Percentiles rank a stretch among this genome's conserved stretches.
Conservation (phyloP, 1,140 invertebrate genomes). For the Berghia stephanieae region DNA sequence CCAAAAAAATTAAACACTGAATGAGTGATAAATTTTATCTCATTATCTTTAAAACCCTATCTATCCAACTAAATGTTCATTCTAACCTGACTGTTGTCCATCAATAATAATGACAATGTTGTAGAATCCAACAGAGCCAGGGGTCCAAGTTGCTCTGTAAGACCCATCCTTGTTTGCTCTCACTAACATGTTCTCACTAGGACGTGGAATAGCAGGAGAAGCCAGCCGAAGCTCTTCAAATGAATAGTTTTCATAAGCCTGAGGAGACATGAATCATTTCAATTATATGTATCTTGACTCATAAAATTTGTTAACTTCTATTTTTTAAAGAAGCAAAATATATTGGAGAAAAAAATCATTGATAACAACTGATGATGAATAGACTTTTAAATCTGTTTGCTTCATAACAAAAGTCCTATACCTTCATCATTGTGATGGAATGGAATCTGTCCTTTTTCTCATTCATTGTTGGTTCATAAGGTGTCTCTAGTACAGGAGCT, state of each 20-base stretch:
- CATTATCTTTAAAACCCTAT: too few relatives aligned
- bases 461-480: conserved; percentile 87
- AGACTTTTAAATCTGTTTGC: background rate
- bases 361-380: background rate
- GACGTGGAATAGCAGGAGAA: conserved; percentile 77
- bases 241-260: conserved; percentile 92
- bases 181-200: conserved; percentile 86
- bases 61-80: background rate
- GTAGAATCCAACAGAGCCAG: conserved; percentile 87
- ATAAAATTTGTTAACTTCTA: too few relatives aligned
- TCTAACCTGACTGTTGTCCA: conserved; percentile 84
- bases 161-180: conserved; percentile 85
- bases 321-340: too few relatives aligned
- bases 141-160: conserved; percentile 92
- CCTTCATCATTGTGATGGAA: conserved; percentile 92
- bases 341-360: background rate
- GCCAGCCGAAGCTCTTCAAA: conserved; percentile 93
- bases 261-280: too few relatives aligned
- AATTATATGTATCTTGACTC: too few relatives aligned
- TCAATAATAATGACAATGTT: conserved; percentile 88
- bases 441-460: conserved; percentile 92
- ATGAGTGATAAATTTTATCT: too few relatives aligned
- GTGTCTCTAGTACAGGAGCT: conserved; percentile 76
- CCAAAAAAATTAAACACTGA: too few relatives aligned
- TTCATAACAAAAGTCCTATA: conserved; percentile 49